A percentile compares a stretch with the other conserved stretches of the same genome.
Conservation (phyloP, 2,113 vertebrate genomes). For the Tenebrosternarchus preto region DNA sequence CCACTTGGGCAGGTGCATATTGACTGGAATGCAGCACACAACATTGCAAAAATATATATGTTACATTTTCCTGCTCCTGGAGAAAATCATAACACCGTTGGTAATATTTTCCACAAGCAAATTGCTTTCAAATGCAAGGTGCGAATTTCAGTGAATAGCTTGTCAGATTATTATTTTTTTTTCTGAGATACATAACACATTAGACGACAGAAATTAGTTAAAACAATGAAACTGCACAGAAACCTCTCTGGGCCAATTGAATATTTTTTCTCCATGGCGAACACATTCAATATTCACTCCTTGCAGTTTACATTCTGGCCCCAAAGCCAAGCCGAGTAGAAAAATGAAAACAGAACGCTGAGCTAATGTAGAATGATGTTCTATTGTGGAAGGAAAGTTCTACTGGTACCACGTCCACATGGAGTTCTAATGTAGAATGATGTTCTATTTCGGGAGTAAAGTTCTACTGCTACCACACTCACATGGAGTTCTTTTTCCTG, state of each 20-base stretch:
- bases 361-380: conserved; percentile 10
- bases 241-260: background rate
- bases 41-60: conserved; percentile 57
- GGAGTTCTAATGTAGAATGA: conserved; percentile 22
- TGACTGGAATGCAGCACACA: conserved; percentile 43
- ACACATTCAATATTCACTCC: background rate
- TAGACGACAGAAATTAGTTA: too few relatives aligned
- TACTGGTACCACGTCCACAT: conserved; percentile 39
- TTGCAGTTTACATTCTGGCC: conserved; percentile 16
- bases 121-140: background rate
- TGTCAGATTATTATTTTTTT: background rate
- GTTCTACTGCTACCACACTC: conserved; percentile 39
- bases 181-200: background rate
- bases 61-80: conserved; percentile 55
- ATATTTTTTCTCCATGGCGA: background rate
- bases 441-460: conserved; percentile 37
- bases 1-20: conserved; percentile 68
- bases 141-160: background rate
- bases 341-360: conserved; percentile 15
- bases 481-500: conserved; percentile 20
- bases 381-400: conserved; percentile 42
- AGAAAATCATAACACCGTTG: conserved; percentile 61
- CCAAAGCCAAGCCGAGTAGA: conserved; percentile 1
- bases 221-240: background rate
- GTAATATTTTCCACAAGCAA: conserved; percentile 56